phyloP scores from a whole-genome alignment of 2,113 vertebrate genomes.

The Cyprinodon variegatus region DNA sequence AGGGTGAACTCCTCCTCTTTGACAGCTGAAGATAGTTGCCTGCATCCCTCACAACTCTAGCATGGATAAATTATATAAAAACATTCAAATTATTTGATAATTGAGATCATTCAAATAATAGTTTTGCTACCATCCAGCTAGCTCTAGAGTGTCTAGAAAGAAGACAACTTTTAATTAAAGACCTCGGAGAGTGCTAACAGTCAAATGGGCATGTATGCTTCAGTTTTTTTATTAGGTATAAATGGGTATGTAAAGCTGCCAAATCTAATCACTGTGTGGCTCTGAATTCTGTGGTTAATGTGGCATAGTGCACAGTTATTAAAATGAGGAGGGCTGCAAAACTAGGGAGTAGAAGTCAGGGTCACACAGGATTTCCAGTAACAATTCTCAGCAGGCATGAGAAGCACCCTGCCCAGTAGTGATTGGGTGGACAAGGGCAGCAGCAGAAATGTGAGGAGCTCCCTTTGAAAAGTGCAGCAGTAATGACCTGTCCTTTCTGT shows the following conservation, averaged over 20 bases:
- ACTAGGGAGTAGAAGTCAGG: constrained; percentile 38
- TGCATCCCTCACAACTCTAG: too few species aligned
- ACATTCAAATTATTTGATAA: too few species aligned
- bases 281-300: constrained; percentile 66
- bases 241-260: constrained; percentile 48
- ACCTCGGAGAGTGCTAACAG: too few species aligned
- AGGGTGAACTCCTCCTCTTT: too few species aligned
- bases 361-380: constrained; percentile 38
- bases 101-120: too few species aligned
- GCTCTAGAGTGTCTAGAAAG: too few species aligned
- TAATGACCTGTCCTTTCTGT: constrained; percentile 76
- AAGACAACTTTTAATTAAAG: too few species aligned
- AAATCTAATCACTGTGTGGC: constrained; percentile 34
- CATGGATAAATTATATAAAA: too few species aligned
- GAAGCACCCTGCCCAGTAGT: constrained; percentile 48
- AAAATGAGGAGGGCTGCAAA: constrained; percentile 43
- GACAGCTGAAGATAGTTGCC: too few species aligned
- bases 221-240: constrained; percentile 24
- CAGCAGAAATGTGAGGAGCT: constrained; percentile 46
- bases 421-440: constrained; percentile 54
- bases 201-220: too few species aligned
- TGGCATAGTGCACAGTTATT: constrained; percentile 59
- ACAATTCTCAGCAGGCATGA: constrained; percentile 66
- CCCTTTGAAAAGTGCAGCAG: constrained; percentile 73
- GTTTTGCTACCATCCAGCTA: too few species aligned